A percentile compares a stretch with the other conserved stretches of the same genome.
These are phyloP conservation scores for Zaprionus inermis DNA, from an alignment of 1,140 invertebrate species.

Conservation along the genomic window DNA sequence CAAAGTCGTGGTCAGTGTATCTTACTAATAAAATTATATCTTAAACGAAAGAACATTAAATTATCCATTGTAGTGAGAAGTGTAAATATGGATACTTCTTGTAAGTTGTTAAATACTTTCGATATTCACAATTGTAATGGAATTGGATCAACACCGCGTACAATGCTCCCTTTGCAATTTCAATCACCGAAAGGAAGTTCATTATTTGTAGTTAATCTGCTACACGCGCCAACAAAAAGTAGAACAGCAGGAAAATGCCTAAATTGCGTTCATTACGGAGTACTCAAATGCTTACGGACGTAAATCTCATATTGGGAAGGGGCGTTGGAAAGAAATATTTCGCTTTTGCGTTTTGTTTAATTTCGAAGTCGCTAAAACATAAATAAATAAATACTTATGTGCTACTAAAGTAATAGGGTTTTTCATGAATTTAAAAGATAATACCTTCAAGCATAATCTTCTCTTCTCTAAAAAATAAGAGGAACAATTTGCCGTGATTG, in stretches of 20 bases:
- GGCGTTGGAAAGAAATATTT: not conserved
- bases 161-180: constrained; percentile 42
- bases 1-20: constrained; percentile 50
- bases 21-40: constrained; percentile 47
- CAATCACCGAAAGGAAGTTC: constrained; percentile 63
- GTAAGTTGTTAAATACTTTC: not conserved
- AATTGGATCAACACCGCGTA: not conserved
- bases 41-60: constrained; percentile 30
- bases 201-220: constrained; percentile 59
- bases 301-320: not conserved
- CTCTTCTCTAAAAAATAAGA: no score
- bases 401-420: no score
- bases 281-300: not conserved
- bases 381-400: no score
- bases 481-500: no score
- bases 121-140: not conserved
- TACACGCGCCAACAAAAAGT: constrained; percentile 62
- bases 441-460: no score
- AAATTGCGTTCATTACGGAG: not conserved
- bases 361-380: no score
- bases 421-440: no score
- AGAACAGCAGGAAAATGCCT: constrained; percentile 5
- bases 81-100: not conserved
- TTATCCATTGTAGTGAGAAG: not conserved
- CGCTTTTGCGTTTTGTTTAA: no score